phyloP scores from a whole-genome alignment of 2,888 invertebrate genomes.

The Cheilosia scutellata region DNA sequence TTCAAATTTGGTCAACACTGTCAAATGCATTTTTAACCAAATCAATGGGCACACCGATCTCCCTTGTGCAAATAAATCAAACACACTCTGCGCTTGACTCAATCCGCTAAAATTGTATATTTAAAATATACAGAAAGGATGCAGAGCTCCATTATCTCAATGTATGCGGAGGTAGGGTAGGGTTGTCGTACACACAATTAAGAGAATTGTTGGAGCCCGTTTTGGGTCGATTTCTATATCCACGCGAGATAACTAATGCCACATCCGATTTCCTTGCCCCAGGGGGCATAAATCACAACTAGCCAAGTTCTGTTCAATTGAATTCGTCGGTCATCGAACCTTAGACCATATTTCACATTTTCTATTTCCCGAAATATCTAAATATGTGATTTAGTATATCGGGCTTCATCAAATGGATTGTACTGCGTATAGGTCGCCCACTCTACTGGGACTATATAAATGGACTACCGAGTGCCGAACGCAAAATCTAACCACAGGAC shows the following conservation, averaged over 20 bases:
- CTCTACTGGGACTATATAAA: constrained; percentile 17
- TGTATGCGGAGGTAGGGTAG: not conserved
- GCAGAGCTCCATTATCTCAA: constrained; percentile 37
- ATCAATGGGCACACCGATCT: constrained; percentile 34
- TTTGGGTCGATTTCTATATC: constrained; percentile 5
- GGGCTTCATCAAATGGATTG: not conserved
- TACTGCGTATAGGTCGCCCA: not conserved
- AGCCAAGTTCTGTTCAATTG: constrained; percentile 56
- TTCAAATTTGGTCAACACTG: constrained; percentile 61
- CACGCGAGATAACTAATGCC: constrained; percentile 58
- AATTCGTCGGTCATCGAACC: constrained; percentile 64
- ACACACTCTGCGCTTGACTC: constrained; percentile 17
- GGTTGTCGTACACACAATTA: constrained; percentile 19
- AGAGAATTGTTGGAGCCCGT: constrained; percentile 29
- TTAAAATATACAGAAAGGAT: constrained; percentile 40
- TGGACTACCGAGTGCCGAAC: constrained; percentile 33
- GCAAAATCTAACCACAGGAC: constrained; percentile 45
- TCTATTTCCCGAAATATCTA: constrained; percentile 72
- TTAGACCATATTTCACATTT: constrained; percentile 68
- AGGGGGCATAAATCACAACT: constrained; percentile 48
- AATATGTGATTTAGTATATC: constrained; percentile 66
- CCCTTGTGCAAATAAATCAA: constrained; percentile 52
- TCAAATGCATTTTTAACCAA: constrained; percentile 64
- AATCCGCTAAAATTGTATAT: constrained; percentile 26
- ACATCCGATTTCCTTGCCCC: constrained; percentile 53